These are phyloP conservation scores for Accipiter virgatus DNA, from an alignment of 2,113 vertebrate species.

Conservation along the genomic window DNA sequence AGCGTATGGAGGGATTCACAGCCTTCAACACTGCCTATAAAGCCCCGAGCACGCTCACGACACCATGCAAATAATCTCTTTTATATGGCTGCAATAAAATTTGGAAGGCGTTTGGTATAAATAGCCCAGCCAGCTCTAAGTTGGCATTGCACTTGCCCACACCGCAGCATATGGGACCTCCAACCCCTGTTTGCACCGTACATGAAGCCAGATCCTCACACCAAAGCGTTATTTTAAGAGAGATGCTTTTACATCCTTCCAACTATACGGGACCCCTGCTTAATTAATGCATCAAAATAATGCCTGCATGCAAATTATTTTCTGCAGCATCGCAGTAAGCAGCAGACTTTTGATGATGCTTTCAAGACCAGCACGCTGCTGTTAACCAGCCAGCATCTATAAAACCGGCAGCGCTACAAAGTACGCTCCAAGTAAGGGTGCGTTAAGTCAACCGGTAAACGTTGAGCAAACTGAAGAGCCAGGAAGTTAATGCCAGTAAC, in stretches of 20 bases:
- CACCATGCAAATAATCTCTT: neutral
- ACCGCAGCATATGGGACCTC: accelerated
- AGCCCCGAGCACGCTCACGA: accelerated
- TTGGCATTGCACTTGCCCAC: neutral
- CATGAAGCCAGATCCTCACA: neutral
- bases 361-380: neutral
- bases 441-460: neutral
- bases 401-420: neutral
- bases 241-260: neutral
- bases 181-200: neutral
- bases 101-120: neutral
- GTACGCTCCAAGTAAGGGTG: neutral
- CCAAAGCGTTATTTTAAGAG: neutral
- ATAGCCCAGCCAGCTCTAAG: neutral
- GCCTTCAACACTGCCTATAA: neutral
- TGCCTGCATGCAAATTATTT: neutral
- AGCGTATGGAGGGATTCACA: neutral
- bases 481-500: neutral
- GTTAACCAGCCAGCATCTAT: neutral
- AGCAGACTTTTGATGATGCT: neutral
- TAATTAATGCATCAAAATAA: neutral
- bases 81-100: neutral
- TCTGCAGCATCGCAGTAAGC: neutral
- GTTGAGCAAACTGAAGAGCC: neutral
- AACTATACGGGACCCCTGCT: accelerated